Evolutionary conservation across 1,140 invertebrate genomes (phyloP).

Genomic region (Helicoverpa armigera): DNA sequence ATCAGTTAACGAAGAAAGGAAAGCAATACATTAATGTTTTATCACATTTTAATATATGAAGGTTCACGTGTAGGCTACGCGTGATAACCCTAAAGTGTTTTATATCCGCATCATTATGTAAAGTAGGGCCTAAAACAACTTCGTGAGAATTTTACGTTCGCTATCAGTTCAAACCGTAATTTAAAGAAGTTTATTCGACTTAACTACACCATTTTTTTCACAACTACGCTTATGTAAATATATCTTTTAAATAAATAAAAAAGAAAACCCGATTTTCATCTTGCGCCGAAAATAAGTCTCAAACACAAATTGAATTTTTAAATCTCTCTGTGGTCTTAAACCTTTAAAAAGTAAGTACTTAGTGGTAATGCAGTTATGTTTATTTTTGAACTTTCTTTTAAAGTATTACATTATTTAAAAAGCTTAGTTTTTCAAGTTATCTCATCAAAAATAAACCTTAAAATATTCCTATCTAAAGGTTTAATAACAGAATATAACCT

Average conservation of each 20-base stretch:
- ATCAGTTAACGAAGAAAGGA: background rate
- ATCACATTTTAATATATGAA: conserved; percentile 60
- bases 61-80: conserved; percentile 54
- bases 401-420: no score
- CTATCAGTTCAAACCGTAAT: conserved; percentile 65
- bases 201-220: background rate
- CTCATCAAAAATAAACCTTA: no score
- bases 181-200: conserved; percentile 42
- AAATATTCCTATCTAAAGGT: no score
- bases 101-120: conserved; percentile 78
- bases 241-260: background rate
- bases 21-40: conserved; percentile 14
- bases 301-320: no score
- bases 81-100: conserved; percentile 65
- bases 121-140: conserved; percentile 80
- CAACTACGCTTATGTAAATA: background rate
- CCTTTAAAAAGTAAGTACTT: no score
- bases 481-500: no score
- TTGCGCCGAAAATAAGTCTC: no score
- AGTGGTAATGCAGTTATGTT: no score
- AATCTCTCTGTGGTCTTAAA: no score
- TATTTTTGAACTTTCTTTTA: no score
- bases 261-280: no score
- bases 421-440: no score
- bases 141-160: conserved; percentile 69